Percentiles rank a stretch among this genome's conserved stretches.
Evolutionary conservation across 2,113 vertebrate species (phyloP).

Genomic region (Brachionichthys hirsutus): DNA sequence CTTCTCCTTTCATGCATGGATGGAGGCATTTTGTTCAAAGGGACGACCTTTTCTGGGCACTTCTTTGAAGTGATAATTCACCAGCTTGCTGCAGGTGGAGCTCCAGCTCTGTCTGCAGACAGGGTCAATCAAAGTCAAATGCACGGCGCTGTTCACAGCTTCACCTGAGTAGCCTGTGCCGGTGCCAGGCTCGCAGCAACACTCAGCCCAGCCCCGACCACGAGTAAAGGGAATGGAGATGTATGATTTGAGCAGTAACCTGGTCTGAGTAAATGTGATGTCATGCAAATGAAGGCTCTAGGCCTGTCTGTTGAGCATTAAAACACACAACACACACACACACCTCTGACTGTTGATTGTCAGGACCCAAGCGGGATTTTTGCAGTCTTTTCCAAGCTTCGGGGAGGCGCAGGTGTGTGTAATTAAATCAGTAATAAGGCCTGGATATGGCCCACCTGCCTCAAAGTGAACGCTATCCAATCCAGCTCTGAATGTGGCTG

Average conservation of each 20-base stretch:
- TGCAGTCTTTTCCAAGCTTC: slow-evolving; percentile 24
- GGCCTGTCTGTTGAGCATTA: slow-evolving; percentile 15
- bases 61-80: slow-evolving; percentile 80
- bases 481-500: slow-evolving; percentile 58
- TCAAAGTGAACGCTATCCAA: slow-evolving; percentile 66
- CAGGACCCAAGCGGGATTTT: slow-evolving; percentile 30
- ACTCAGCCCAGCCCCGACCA: slow-evolving; percentile 41
- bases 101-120: slow-evolving; percentile 50
- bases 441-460: slow-evolving; percentile 78
- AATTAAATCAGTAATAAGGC: slow-evolving; percentile 77
- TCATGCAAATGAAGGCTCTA: slow-evolving; percentile 16
- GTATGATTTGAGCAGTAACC: slow-evolving; percentile 21
- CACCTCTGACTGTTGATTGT: slow-evolving; percentile 20
- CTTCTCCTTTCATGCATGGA: slow-evolving; percentile 75
- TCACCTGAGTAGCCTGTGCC: slow-evolving; percentile 41
- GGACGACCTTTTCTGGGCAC: slow-evolving; percentile 76
- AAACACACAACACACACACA: slow-evolving; percentile 18
- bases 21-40: slow-evolving; percentile 79
- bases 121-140: slow-evolving; percentile 75
- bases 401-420: slow-evolving; percentile 75
- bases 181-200: slow-evolving; percentile 40
- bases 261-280: background rate
- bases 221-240: slow-evolving; percentile 30
- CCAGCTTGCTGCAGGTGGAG: slow-evolving; percentile 66
- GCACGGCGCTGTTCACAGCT: slow-evolving; percentile 50